A percentile compares a stretch with the other conserved stretches of the same genome.
Evolutionary conservation across 2,888 invertebrate genomes (phyloP).

Genomic region (Podabrus alpinus): DNA sequence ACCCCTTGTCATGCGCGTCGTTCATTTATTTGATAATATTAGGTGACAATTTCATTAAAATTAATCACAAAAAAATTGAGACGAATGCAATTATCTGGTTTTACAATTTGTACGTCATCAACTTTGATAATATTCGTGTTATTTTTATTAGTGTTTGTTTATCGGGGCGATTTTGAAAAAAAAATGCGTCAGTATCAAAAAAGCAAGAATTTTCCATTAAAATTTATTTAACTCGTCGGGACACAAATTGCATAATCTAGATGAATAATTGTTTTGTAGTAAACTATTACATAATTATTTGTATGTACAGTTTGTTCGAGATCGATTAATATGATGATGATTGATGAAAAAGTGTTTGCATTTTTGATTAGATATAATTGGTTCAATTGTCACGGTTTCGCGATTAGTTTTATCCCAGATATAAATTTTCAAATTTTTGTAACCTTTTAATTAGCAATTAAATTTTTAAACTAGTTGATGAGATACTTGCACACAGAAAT

Average conservation of each 20-base stretch:
- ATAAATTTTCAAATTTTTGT: not conserved
- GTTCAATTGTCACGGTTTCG: not conserved
- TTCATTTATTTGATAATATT: constrained; percentile 29
- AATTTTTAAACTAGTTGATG: not conserved
- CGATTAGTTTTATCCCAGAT: not conserved
- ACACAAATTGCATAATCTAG: not conserved
- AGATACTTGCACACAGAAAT: not conserved
- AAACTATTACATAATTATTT: not conserved
- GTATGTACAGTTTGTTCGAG: not conserved
- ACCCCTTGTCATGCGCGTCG: constrained; percentile 38
- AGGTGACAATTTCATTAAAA: constrained; percentile 28
- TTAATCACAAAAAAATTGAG: constrained; percentile 8
- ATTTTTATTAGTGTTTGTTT: not conserved
- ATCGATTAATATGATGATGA: not conserved
- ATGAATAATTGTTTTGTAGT: not conserved
- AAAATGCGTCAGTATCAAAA: not conserved
- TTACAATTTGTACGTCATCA: not conserved
- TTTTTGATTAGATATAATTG: not conserved
- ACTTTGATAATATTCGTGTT: not conserved
- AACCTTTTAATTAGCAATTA: not conserved
- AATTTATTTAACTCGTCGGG: not conserved
- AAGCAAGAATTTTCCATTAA: not conserved
- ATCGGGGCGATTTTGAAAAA: too few species aligned
- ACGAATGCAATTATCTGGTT: not conserved
- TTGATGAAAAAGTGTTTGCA: not conserved